Evolutionary conservation across 1,140 invertebrate genomes (phyloP), one percentile per base, ranked within the genome.

Genomic region (Atta cephalotes): DNA sequence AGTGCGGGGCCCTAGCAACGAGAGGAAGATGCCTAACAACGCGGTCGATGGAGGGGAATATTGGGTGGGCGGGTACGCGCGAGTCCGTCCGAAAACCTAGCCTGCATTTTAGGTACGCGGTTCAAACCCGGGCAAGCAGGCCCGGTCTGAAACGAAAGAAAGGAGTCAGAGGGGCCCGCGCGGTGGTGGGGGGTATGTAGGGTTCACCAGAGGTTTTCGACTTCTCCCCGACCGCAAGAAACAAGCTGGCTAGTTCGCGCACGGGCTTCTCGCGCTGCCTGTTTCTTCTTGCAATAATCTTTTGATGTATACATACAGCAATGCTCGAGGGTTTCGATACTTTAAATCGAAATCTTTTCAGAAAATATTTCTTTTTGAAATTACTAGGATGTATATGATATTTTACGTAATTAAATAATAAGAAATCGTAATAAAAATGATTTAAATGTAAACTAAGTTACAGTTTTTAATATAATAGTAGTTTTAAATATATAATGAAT

Each of bases 121-220:
- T 66, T 92, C 91, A 88, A 87, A 89, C 89, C 88, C 70, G 88
- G 63, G 79, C 88, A 82, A 89, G 74, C 85, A 77, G 87, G 88
- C 92, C 90, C 87, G 76, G 82, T 85, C 66, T 49, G 86, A 80
- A 85, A 85, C 77, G 82, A 89, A 89, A 81, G 87, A 87, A 89
- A 86, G 86, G 85, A 88, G 88, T 77, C 87, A 76, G 87, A 62
- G 70, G 9, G 81, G 71, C 84, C 88, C 80, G 70, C 88, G 77
- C 88, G 5, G 5, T 90, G 89, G 95, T 95, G 94, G 95, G 95
- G 94, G 94, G 95, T 94, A 95, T 94, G 95, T 95, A 95, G 94
- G 95, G 94, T 95, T 95, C 94, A 95, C 94, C 90, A 92, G 94
- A 95, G 95, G 94, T 95, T 95, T 95, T 95, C 94, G 94, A 95